Conservation (phyloP, 2,113 vertebrate genomes). For the Cheirogaleus medius region DNA sequence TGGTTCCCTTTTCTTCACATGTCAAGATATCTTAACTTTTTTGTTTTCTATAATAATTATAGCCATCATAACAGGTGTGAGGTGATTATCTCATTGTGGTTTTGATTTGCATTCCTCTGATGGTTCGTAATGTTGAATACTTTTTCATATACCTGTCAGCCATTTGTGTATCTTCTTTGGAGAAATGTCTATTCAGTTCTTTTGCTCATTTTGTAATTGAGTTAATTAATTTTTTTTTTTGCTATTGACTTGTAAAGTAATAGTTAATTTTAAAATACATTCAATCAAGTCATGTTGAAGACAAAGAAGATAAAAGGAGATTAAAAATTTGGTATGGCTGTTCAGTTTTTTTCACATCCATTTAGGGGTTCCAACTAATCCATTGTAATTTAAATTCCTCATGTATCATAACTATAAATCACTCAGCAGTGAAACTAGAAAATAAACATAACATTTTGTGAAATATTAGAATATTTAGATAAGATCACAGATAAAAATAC, state of each 20-base stretch:
- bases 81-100: background rate
- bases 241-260: background rate
- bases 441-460: background rate
- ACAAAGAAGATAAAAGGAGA: background rate
- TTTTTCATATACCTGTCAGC: background rate
- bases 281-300: background rate
- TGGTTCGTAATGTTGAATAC: background rate
- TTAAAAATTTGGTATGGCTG: background rate
- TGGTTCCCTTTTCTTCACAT: background rate
- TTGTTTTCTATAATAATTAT: background rate
- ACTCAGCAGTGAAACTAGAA: background rate
- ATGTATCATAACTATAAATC: background rate
- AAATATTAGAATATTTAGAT: background rate
- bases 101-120: background rate
- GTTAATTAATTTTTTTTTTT: background rate
- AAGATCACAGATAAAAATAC: background rate
- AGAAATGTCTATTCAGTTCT: background rate
- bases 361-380: background rate
- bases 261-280: background rate
- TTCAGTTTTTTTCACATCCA: background rate
- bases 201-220: background rate
- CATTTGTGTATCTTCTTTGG: background rate
- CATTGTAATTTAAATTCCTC: slow-evolving; percentile 3
- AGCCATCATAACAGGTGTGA: background rate
- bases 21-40: background rate